Conservation (phyloP, 2,113 vertebrate species). For the Antennarius striatus region DNA sequence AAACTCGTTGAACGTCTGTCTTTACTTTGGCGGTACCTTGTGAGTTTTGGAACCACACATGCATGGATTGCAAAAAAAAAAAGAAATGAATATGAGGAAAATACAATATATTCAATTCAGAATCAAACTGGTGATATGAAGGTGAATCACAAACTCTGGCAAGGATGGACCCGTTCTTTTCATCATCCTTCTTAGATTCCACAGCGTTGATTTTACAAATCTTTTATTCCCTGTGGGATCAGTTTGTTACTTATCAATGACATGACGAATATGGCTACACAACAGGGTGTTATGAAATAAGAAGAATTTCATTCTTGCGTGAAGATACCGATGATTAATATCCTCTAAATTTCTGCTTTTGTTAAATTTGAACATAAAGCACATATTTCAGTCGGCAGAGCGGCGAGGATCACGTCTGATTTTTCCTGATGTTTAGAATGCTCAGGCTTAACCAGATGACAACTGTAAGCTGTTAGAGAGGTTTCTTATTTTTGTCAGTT, state of each 20-base stretch:
- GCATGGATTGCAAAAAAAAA: conserved; percentile 25
- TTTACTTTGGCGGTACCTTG: conserved; percentile 1
- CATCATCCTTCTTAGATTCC: not conserved
- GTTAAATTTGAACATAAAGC: conserved; percentile 25
- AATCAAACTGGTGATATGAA: conserved; percentile 1
- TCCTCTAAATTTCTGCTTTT: not conserved
- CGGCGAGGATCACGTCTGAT: conserved; percentile 31
- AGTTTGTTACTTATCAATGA: conserved; percentile 7
- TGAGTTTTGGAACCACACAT: conserved; percentile 3
- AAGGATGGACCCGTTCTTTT: not conserved
- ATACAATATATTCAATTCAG: not conserved
- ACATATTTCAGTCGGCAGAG: conserved; percentile 21
- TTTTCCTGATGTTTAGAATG: conserved; percentile 63
- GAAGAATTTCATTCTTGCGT: conserved; percentile 28
- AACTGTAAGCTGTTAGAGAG: conserved; percentile 70
- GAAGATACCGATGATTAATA: conserved; percentile 19
- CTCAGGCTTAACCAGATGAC: conserved; percentile 67
- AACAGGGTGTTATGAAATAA: not conserved
- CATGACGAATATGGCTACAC: not conserved
- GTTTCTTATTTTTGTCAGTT: conserved; percentile 72
- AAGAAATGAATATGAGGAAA: not conserved
- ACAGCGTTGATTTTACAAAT: not conserved
- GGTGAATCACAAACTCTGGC: not conserved
- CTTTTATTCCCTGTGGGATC: not conserved
- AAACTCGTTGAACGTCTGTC: conserved; percentile 1